Evolutionary conservation across 2,113 vertebrate genomes (phyloP).

Genomic region (Pimephales promelas): DNA sequence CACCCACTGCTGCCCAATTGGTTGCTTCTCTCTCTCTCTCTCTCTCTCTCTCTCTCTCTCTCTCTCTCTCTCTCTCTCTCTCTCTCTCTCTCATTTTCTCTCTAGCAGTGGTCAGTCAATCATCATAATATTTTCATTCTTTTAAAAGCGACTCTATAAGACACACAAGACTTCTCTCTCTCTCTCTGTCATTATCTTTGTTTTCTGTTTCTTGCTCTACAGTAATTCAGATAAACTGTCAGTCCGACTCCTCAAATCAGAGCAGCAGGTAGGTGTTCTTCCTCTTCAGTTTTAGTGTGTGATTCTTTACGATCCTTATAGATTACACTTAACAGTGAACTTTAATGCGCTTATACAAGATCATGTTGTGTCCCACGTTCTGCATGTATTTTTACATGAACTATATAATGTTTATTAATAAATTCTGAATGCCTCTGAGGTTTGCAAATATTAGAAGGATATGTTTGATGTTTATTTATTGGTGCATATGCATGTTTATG

Average conservation of each 20-base stretch:
- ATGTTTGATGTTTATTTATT: background rate
- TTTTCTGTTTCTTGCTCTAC: background rate
- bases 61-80: background rate
- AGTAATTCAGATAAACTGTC: background rate
- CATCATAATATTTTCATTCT: constrained; percentile 18
- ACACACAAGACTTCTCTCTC: background rate
- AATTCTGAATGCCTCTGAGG: background rate
- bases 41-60: too few relatives aligned
- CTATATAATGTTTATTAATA: background rate
- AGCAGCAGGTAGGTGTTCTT: constrained; percentile 33
- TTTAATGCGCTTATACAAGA: background rate
- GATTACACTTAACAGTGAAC: background rate
- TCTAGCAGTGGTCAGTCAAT: background rate
- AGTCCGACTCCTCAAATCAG: background rate
- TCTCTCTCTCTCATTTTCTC: constrained; percentile 13
- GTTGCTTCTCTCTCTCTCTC: background rate
- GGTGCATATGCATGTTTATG: constrained; percentile 20
- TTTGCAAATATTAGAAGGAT: background rate
- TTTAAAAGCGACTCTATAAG: background rate
- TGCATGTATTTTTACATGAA: background rate
- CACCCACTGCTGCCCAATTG: constrained; percentile 26
- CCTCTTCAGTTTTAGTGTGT: background rate
- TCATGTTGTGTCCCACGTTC: background rate
- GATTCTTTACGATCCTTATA: background rate
- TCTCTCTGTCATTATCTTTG: background rate